phyloP scores from a whole-genome alignment of 2,888 invertebrate genomes.

The Ornithoptera alexandrae region DNA sequence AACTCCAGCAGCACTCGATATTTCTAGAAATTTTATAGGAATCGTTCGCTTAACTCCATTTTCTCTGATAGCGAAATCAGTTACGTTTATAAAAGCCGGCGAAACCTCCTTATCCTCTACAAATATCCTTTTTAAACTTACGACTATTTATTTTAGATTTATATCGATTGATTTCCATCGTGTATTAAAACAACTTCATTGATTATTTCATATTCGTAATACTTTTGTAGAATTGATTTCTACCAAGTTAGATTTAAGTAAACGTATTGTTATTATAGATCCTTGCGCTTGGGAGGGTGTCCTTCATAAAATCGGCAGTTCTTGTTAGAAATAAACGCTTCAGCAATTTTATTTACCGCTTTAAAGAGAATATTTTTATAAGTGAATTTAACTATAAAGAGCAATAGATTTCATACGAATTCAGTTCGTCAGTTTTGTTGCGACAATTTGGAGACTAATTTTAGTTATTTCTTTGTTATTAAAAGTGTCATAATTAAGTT shows the following conservation, averaged over 20 bases:
- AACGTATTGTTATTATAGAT: background rate
- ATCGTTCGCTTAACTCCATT: conserved; percentile 11
- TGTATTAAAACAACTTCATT: conserved; percentile 1
- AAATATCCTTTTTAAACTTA: background rate
- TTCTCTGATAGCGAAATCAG: conserved; percentile 9
- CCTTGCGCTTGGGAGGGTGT: background rate
- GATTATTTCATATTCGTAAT: background rate
- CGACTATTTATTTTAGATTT: conserved; percentile 9
- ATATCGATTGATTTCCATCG: background rate
- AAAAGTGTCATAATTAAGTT: background rate
- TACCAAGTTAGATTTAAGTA: conserved; percentile 6
- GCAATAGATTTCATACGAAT: background rate
- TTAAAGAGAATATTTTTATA: conserved; percentile 18
- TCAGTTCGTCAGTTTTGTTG: background rate
- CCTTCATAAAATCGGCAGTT: background rate
- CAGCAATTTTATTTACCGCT: background rate
- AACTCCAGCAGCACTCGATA: conserved; percentile 8
- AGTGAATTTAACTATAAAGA: conserved; percentile 7
- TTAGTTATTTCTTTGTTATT: conserved; percentile 15
- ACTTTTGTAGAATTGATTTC: background rate
- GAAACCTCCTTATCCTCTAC: background rate
- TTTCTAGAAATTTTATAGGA: conserved; percentile 14
- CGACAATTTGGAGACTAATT: conserved; percentile 3
- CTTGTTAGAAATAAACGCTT: background rate
- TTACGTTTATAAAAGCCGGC: conserved; percentile 5